A percentile compares a stretch with the other conserved stretches of the same genome.
phyloP scores from a whole-genome alignment of 2,888 invertebrate species.

The Elmis aenea region DNA sequence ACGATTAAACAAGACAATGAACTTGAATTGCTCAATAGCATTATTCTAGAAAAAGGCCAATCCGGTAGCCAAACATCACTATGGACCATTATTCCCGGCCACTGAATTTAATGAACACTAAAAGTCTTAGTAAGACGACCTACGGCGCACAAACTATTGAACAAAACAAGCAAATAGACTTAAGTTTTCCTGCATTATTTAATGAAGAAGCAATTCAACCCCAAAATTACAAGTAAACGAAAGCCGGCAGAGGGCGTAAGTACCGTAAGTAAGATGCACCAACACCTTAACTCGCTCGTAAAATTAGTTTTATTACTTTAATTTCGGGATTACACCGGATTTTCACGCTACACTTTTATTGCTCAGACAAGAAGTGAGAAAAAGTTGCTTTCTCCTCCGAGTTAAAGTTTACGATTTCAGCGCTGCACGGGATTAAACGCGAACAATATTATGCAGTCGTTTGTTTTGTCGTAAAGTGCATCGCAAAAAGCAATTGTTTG shows the following conservation, averaged over 20 bases:
- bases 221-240: constrained; percentile 7
- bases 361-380: too few relatives aligned
- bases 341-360: too few relatives aligned
- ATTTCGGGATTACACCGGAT: constrained; percentile 24
- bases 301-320: constrained; percentile 32
- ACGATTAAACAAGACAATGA: constrained; percentile 11
- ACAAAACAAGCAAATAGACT: constrained; percentile 6
- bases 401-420: too few relatives aligned
- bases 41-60: constrained; percentile 14
- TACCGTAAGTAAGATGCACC: constrained; percentile 18
- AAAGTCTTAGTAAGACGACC: constrained; percentile 9
- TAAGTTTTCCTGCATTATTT: constrained; percentile 9
- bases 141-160: constrained; percentile 9
- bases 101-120: constrained; percentile 14
- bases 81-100: constrained; percentile 8
- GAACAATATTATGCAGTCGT: too few relatives aligned
- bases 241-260: constrained; percentile 10
- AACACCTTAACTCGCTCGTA: constrained; percentile 22
- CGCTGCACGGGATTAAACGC: too few relatives aligned
- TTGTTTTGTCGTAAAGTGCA: too few relatives aligned
- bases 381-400: too few relatives aligned
- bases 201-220: constrained; percentile 11
- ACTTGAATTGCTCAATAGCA: constrained; percentile 12
- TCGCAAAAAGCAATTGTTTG: constrained; percentile 1
- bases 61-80: constrained; percentile 12